Base-by-base conservation (phyloP, 2,888 invertebrate species). In the Drosophila maculinotata region DNA sequence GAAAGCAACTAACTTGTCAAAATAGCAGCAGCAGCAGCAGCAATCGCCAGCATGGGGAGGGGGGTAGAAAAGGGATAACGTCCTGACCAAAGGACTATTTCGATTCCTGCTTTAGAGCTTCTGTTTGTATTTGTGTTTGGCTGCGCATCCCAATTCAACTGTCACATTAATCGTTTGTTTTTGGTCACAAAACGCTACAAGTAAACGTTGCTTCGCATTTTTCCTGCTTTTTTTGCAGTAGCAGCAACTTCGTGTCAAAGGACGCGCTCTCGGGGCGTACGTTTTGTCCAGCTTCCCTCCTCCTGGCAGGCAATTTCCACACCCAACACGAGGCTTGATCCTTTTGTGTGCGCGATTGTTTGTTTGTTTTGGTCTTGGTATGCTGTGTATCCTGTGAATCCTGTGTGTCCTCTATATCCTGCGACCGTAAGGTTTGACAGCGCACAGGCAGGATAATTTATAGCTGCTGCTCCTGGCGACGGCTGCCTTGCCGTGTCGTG, bases 151-250 rank as follows among this genome's bases (percentile, higher is more conserved):
- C 74, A 84, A 82, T 87, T 86, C 89, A 87, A 88, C 88, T 88
- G 88, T 88, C 88, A 89, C 87, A 86, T 89, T 87, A 79, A 88
- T 89, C 89, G 87, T 89, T 88, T 89, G 77, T 88, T 86, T 87
- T 83, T 81, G 82, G 82, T 74, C 79, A 87, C 79, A 77, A 79
- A 74, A 76, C 75, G 67, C 75, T 74, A 66, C 76, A 74, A 81
- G 86, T 86, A 79, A 81, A 86, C 75, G 83, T 74, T 77, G 57
- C 77, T 64, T 77, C 62, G 49, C 73, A 77, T 72, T 70, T 72
- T 76, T 45, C 39, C 44, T 62, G 41, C 42, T 67, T 53, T 36
- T 64, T 36, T 54, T 53, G 20, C 20, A 20, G 20, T 4, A 20
- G 20, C 20, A 20, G 20, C 20, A 20, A 4, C 20, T 57, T 59